Conservation (phyloP, 2,113 vertebrate species). For the Aphelocoma coerulescens region DNA sequence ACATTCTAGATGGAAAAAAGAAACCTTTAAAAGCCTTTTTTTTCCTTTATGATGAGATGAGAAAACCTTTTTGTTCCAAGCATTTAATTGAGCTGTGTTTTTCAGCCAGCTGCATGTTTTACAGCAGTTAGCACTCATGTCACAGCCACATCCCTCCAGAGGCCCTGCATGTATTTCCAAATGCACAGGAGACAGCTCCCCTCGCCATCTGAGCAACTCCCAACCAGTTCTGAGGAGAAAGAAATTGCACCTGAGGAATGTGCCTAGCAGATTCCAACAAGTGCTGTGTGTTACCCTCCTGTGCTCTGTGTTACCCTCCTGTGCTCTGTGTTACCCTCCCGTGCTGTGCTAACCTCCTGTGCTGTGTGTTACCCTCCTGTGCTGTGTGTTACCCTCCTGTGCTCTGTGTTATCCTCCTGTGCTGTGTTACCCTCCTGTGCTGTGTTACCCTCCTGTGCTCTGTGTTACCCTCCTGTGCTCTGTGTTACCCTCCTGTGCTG, state of each 20-base stretch:
- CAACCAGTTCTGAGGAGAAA: not conserved
- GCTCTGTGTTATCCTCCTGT: too few species aligned
- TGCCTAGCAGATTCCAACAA: not conserved
- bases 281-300: not conserved
- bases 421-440: too few species aligned
- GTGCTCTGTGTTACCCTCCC: too few species aligned
- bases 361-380: too few species aligned
- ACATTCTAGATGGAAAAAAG: not conserved
- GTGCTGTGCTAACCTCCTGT: too few species aligned
- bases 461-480: too few species aligned
- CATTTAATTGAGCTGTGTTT: not conserved
- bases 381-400: too few species aligned
- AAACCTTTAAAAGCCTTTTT: not conserved
- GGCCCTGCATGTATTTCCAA: not conserved
- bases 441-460: too few species aligned
- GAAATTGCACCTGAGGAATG: not conserved
- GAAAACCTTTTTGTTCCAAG: not conserved
- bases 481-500: too few species aligned
- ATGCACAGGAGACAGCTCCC: not conserved
- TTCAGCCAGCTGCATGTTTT: not conserved
- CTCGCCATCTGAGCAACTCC: not conserved
- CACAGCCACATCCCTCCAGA: not conserved
- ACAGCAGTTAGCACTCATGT: not conserved
- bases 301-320: not conserved
- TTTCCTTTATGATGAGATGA: not conserved